Conservation (phyloP, 92 coral and sea anemone species). For the Galaxea fascicularis region DNA sequence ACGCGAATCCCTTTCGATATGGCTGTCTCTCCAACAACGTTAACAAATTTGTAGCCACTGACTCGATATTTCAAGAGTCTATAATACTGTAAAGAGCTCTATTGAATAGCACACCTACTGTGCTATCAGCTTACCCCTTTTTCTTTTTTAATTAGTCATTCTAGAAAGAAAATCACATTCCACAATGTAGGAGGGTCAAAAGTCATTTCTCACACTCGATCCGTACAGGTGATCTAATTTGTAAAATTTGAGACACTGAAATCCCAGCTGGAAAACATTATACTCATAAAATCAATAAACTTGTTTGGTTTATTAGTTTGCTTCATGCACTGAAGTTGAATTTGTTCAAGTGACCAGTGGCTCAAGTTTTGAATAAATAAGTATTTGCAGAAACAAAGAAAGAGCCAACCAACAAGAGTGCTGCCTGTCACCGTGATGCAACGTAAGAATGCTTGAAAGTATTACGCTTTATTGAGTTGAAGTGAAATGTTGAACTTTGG, state of each 20-base stretch:
- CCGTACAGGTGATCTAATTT: neutral
- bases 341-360: neutral
- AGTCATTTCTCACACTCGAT: neutral
- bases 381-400: neutral
- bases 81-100: no score
- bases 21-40: no score
- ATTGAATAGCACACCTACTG: neutral
- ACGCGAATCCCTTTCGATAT: no score
- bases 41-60: no score
- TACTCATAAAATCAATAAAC: neutral
- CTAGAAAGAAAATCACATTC: neutral
- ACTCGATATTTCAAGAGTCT: no score
- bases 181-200: neutral
- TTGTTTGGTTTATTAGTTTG: neutral
- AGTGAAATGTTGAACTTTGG: no score
- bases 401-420: neutral
- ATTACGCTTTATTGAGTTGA: no score
- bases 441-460: neutral
- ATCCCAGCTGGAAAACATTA: conserved; percentile 10
- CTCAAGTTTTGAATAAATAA: neutral
- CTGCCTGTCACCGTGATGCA: neutral
- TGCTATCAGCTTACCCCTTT: neutral
- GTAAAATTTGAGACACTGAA: conserved; percentile 1
- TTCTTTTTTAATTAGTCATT: neutral
- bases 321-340: neutral